These are phyloP conservation scores for Caranx melampygus DNA, from an alignment of 2,113 vertebrate genomes.

Conservation along the genomic window DNA sequence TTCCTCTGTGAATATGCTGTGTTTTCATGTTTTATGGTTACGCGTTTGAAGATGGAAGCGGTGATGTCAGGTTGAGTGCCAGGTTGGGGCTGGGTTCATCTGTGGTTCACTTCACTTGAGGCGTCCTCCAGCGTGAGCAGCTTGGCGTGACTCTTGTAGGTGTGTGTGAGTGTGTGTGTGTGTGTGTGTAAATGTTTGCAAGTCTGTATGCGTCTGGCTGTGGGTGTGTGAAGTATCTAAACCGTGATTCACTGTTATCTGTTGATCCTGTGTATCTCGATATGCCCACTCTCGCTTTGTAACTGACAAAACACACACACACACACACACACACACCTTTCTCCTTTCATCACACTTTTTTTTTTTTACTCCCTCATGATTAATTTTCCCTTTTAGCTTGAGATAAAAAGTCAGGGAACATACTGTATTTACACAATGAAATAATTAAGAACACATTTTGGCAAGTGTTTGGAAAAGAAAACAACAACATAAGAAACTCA, in stretches of 20 bases:
- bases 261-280: slow-evolving; percentile 25
- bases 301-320: slow-evolving; percentile 24
- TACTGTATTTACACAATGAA: slow-evolving; percentile 37
- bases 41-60: slow-evolving; percentile 45
- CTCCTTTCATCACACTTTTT: slow-evolving; percentile 12
- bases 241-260: slow-evolving; percentile 56
- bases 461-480: slow-evolving; percentile 16
- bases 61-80: slow-evolving; percentile 47
- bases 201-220: slow-evolving; percentile 45
- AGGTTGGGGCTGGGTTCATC: slow-evolving; percentile 27
- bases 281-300: slow-evolving; percentile 43
- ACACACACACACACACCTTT: slow-evolving; percentile 40
- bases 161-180: slow-evolving; percentile 56
- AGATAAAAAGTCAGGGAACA: not conserved
- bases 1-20: slow-evolving; percentile 49
- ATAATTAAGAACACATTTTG: slow-evolving; percentile 33
- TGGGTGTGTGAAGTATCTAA: slow-evolving; percentile 50
- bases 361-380: slow-evolving; percentile 13
- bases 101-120: slow-evolving; percentile 49
- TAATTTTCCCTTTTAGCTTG: slow-evolving; percentile 1
- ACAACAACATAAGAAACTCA: not conserved
- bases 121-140: slow-evolving; percentile 48
- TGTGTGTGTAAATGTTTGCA: slow-evolving; percentile 43
- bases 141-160: slow-evolving; percentile 29
- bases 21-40: slow-evolving; percentile 54